Evolutionary conservation across 2,113 vertebrate genomes (phyloP).

Genomic region (Numida meleagris): DNA sequence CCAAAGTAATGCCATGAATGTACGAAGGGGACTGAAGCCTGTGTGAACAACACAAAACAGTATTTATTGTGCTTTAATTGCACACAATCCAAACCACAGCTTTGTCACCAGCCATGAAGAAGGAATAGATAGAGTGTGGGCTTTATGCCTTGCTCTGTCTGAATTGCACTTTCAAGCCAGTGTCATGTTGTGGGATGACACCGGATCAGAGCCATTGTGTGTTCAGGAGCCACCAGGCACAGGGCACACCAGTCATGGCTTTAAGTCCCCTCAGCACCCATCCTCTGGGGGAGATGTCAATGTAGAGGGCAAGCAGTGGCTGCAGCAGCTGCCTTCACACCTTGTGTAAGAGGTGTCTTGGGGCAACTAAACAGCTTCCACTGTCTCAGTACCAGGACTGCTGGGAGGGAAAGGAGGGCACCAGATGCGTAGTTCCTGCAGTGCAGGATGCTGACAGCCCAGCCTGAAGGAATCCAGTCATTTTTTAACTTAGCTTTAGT

Average conservation of each 20-base stretch:
- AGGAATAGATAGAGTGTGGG: fast-evolving
- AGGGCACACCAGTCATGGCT: background rate
- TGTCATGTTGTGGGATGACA: background rate
- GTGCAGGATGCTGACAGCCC: background rate
- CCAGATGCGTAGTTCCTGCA: background rate
- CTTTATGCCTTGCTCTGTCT: background rate
- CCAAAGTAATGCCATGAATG: background rate
- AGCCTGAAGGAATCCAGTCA: background rate
- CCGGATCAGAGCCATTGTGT: fast-evolving
- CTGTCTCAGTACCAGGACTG: background rate
- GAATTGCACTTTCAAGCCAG: background rate
- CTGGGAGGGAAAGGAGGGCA: background rate
- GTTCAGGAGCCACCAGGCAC: background rate
- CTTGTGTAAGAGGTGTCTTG: background rate
- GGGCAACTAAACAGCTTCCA: background rate
- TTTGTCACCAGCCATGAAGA: background rate
- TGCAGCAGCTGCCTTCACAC: background rate
- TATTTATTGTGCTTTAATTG: conserved; percentile 7
- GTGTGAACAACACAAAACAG: background rate
- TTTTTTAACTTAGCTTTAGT: background rate
- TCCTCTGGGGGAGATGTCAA: background rate
- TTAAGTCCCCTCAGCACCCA: fast-evolving
- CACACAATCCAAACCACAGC: background rate
- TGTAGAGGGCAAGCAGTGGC: background rate
- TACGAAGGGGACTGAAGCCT: background rate